A percentile compares a stretch with the other conserved stretches of the same genome.
Evolutionary conservation across 2,888 invertebrate species (phyloP).

Genomic region (Lepidochrysops patricia): DNA sequence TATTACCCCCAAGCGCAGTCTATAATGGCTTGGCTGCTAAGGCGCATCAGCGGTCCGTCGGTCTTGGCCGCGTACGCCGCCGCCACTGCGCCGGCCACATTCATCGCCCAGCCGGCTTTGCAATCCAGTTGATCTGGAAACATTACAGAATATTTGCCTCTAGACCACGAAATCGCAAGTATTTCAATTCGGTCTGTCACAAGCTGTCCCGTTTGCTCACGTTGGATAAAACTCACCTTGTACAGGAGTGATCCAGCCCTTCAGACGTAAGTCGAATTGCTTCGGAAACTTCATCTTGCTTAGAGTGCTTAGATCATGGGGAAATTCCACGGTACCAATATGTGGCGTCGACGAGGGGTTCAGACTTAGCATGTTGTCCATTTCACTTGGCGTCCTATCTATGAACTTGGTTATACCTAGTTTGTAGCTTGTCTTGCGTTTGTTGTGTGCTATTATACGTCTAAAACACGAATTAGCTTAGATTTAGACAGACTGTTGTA

Average conservation of each 20-base stretch:
- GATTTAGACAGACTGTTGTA: neutral
- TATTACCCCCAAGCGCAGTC: slow-evolving; percentile 57
- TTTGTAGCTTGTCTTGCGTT: slow-evolving; percentile 41
- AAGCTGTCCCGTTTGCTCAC: no score
- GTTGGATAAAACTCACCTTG: slow-evolving; percentile 38
- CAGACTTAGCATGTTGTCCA: slow-evolving; percentile 37
- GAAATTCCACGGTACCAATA: slow-evolving; percentile 42
- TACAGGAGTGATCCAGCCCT: slow-evolving; percentile 41
- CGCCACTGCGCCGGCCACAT: slow-evolving; percentile 46
- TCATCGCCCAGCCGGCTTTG: slow-evolving; percentile 52
- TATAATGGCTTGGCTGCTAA: slow-evolving; percentile 51
- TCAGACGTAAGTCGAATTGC: slow-evolving; percentile 42
- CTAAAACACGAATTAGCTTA: slow-evolving; percentile 26
- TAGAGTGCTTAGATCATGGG: slow-evolving; percentile 36
- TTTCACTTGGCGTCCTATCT: slow-evolving; percentile 46
- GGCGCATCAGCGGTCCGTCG: slow-evolving; percentile 43
- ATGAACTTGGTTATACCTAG: slow-evolving; percentile 48
- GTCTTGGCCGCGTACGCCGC: slow-evolving; percentile 49
- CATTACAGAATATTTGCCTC: no score
- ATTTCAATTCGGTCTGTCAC: no score
- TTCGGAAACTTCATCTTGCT: slow-evolving; percentile 33
- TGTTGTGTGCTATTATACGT: slow-evolving; percentile 34
- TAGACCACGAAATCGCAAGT: no score
- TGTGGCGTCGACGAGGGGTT: slow-evolving; percentile 33
- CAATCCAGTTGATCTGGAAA: slow-evolving; percentile 46